Evolutionary conservation across 2,797 vertebrate species (phyloP).

Genomic region (Sebastolobus alascanus): DNA sequence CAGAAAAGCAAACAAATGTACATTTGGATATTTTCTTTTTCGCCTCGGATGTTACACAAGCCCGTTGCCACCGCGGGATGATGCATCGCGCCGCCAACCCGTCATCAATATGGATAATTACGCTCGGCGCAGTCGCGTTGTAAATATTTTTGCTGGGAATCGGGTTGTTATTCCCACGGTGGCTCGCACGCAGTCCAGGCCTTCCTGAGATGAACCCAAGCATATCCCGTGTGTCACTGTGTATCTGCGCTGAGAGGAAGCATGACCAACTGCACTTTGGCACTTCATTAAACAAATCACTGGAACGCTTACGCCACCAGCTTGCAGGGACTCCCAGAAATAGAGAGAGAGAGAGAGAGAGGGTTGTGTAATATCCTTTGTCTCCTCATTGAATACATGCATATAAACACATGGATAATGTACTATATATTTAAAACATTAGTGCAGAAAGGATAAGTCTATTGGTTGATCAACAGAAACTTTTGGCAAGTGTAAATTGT

Average conservation of each 20-base stretch:
- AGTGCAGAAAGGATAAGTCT: neutral
- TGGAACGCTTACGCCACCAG: conserved; percentile 39
- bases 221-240: conserved; percentile 76
- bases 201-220: conserved; percentile 82
- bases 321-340: conserved; percentile 34
- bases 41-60: conserved; percentile 72
- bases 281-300: conserved; percentile 78
- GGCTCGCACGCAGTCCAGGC: conserved; percentile 72
- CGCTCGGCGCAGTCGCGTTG: conserved; percentile 31
- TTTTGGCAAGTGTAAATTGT: neutral
- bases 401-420: neutral
- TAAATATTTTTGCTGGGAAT: conserved; percentile 73
- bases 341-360: neutral
- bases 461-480: neutral
- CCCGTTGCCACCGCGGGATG: conserved; percentile 60
- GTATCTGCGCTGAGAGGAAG: conserved; percentile 82
- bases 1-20: conserved; percentile 72
- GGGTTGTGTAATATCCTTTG: conserved; percentile 21
- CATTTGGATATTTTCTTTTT: conserved; percentile 78
- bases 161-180: conserved; percentile 47
- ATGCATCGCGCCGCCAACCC: conserved; percentile 71
- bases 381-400: conserved; percentile 19
- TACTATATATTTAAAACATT: neutral
- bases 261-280: conserved; percentile 76
- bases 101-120: conserved; percentile 82